Evolutionary conservation across 2,113 vertebrate species (phyloP).

Genomic region (Spheniscus mendiculus): DNA sequence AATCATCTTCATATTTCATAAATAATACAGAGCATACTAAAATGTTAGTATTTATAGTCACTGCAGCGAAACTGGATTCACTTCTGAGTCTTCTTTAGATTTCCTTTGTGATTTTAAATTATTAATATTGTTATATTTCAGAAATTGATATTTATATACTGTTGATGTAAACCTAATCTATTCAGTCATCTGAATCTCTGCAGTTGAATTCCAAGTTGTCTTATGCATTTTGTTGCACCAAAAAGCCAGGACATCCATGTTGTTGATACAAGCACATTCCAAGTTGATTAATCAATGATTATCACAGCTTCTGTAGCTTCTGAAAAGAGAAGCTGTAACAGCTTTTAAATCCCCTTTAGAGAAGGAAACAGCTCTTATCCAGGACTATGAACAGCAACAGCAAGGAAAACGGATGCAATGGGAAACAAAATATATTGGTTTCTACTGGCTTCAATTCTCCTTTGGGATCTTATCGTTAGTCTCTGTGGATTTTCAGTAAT

Average conservation of each 20-base stretch:
- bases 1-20: not conserved
- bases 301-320: not conserved
- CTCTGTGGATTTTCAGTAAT: not conserved
- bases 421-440: not conserved
- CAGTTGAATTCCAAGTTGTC: not conserved
- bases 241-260: not conserved
- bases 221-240: not conserved
- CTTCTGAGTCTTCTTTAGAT: not conserved
- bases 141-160: not conserved
- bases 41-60: not conserved
- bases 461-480: not conserved
- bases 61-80: not conserved
- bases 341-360: not conserved
- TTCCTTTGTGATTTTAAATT: slow-evolving; percentile 19
- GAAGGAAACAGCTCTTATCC: not conserved
- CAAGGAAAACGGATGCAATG: not conserved
- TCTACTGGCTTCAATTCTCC: not conserved
- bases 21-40: slow-evolving; percentile 1
- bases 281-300: not conserved
- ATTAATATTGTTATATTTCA: slow-evolving; percentile 15
- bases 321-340: not conserved
- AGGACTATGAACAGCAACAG: not conserved
- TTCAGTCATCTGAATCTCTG: not conserved
- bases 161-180: not conserved
- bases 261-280: not conserved